Evolutionary conservation across 2,797 vertebrate species (phyloP).

Genomic region (Nyctalus aviator): DNA sequence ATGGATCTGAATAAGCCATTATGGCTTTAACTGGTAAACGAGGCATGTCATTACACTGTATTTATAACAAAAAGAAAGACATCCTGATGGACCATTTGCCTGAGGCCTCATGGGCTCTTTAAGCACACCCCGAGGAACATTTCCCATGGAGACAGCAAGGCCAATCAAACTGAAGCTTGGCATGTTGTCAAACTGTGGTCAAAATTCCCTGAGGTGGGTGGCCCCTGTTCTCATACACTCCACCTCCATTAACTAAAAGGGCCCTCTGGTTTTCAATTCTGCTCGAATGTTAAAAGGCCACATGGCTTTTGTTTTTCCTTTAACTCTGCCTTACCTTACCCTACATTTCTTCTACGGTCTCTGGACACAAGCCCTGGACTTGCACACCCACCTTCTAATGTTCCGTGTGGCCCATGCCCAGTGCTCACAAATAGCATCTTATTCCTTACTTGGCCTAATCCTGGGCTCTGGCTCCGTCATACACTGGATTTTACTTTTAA

Average conservation of each 20-base stretch:
- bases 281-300: neutral
- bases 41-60: slow-evolving; percentile 66
- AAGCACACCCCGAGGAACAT: slow-evolving; percentile 40
- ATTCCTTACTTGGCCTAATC: neutral
- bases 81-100: slow-evolving; percentile 55
- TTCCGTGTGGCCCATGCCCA: neutral
- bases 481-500: neutral
- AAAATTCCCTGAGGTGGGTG: slow-evolving; percentile 42
- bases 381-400: neutral
- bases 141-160: neutral
- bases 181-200: slow-evolving; percentile 55
- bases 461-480: neutral
- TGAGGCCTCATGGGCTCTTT: slow-evolving; percentile 31
- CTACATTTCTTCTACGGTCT: neutral
- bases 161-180: slow-evolving; percentile 63
- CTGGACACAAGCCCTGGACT: neutral
- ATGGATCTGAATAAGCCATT: slow-evolving; percentile 78
- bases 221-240: neutral
- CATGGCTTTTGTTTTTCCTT: neutral
- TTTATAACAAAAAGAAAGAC: slow-evolving; percentile 72
- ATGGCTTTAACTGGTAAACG: slow-evolving; percentile 70
- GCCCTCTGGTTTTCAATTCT: slow-evolving; percentile 14
- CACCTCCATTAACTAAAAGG: slow-evolving; percentile 34
- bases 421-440: neutral
- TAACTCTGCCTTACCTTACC: neutral